Evolutionary conservation across 2,888 invertebrate genomes (phyloP).

Genomic region (Patella depressa): DNA sequence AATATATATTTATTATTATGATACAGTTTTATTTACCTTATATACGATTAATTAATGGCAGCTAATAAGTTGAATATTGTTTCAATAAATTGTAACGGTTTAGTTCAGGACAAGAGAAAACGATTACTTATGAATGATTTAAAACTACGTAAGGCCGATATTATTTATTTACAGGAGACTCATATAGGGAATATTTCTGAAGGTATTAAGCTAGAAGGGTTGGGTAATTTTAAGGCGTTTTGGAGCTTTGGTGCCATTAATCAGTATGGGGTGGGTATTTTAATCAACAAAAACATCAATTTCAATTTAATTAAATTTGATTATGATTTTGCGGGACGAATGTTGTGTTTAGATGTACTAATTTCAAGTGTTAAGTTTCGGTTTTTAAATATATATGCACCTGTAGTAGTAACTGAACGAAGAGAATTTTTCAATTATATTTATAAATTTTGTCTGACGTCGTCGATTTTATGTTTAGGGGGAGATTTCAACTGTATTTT

Average conservation of each 20-base stretch:
- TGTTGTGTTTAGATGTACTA: not conserved
- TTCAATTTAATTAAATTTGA: not conserved
- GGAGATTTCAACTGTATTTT: too few species aligned
- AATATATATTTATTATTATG: too few species aligned
- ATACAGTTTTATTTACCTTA: too few species aligned
- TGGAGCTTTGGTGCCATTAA: not conserved
- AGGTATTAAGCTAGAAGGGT: not conserved
- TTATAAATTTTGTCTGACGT: not conserved
- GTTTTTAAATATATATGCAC: not conserved
- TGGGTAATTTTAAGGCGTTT: not conserved
- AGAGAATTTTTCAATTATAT: slow-evolving; percentile 6
- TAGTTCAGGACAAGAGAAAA: not conserved
- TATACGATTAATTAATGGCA: not conserved
- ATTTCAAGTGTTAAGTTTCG: not conserved
- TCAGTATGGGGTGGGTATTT: not conserved
- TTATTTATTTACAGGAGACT: not conserved
- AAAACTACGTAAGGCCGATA: not conserved
- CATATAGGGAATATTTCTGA: not conserved
- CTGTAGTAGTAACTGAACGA: not conserved
- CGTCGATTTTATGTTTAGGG: not conserved
- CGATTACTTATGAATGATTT: not conserved
- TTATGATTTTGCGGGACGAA: not conserved
- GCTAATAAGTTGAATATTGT: not conserved
- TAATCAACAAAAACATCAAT: not conserved
- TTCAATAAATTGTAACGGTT: not conserved